A percentile compares a stretch with the other conserved stretches of the same genome.
These are phyloP conservation scores for Megalops cyprinoides DNA, from an alignment of 2,797 vertebrate species.

Conservation along the genomic window DNA sequence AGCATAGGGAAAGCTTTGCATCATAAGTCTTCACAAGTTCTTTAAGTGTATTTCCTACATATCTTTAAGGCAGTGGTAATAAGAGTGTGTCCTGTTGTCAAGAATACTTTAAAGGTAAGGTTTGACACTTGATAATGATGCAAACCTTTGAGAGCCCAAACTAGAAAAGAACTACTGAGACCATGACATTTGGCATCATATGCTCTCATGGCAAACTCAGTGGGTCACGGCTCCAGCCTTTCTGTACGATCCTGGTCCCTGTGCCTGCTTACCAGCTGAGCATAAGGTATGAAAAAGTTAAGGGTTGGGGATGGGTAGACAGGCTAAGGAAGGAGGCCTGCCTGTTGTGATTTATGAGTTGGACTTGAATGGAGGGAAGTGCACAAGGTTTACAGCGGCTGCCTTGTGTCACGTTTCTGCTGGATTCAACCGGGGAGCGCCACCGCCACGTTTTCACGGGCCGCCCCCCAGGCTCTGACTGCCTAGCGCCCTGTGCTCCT, in stretches of 20 bases:
- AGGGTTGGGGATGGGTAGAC: background rate
- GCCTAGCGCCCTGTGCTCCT: background rate
- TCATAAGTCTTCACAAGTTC: too few relatives aligned
- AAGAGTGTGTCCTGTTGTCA: too few relatives aligned
- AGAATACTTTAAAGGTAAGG: too few relatives aligned
- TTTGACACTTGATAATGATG: too few relatives aligned
- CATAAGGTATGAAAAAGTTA: background rate
- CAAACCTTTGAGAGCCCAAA: background rate
- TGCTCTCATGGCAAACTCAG: too few relatives aligned
- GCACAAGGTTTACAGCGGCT: background rate
- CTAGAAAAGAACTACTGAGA: background rate
- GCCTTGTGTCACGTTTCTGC: background rate
- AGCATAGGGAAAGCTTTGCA: too few relatives aligned
- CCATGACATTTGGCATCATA: too few relatives aligned
- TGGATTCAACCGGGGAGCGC: background rate
- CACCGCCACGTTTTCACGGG: background rate
- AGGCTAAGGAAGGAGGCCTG: background rate
- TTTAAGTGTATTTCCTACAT: too few relatives aligned
- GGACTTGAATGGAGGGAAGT: background rate
- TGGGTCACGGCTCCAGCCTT: too few relatives aligned
- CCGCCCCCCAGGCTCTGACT: background rate
- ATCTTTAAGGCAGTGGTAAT: too few relatives aligned
- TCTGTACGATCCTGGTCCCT: background rate
- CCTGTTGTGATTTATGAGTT: background rate
- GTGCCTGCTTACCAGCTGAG: background rate